These are phyloP conservation scores for Neodiprion lecontei DNA, from an alignment of 1,140 invertebrate species.

Conservation along the genomic window DNA sequence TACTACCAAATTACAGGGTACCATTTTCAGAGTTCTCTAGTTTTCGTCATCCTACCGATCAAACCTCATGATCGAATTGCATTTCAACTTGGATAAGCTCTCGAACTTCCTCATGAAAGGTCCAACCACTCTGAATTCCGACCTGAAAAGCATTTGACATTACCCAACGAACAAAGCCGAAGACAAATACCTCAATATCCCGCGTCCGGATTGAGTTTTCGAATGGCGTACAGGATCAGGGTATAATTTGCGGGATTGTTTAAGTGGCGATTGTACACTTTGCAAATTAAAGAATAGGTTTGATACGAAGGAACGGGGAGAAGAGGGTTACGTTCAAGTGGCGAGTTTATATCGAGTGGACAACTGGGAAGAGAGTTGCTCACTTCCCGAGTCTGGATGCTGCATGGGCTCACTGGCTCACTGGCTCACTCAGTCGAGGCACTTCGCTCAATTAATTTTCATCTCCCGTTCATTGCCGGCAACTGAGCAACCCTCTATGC, in stretches of 20 bases:
- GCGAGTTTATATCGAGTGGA: neutral
- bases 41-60: too few species aligned
- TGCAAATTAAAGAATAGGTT: neutral
- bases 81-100: too few species aligned
- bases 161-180: too few species aligned
- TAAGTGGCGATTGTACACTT: neutral
- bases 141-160: too few species aligned
- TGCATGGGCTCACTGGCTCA: too few species aligned
- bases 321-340: neutral
- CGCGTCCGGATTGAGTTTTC: too few species aligned
- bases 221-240: neutral
- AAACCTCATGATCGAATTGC: too few species aligned
- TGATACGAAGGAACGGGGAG: neutral
- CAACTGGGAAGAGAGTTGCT: neutral
- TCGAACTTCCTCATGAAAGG: too few species aligned
- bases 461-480: conserved; percentile 1
- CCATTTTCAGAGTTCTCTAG: too few species aligned
- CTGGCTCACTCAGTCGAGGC: neutral
- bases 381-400: neutral
- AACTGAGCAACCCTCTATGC: conserved; percentile 1
- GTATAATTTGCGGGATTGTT: conserved; percentile 5
- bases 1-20: too few species aligned
- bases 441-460: conserved; percentile 4
- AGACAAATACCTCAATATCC: too few species aligned
- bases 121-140: too few species aligned